Evolutionary conservation across 2,113 vertebrate species (phyloP).

Genomic region (Petrocephalus zakoni): DNA sequence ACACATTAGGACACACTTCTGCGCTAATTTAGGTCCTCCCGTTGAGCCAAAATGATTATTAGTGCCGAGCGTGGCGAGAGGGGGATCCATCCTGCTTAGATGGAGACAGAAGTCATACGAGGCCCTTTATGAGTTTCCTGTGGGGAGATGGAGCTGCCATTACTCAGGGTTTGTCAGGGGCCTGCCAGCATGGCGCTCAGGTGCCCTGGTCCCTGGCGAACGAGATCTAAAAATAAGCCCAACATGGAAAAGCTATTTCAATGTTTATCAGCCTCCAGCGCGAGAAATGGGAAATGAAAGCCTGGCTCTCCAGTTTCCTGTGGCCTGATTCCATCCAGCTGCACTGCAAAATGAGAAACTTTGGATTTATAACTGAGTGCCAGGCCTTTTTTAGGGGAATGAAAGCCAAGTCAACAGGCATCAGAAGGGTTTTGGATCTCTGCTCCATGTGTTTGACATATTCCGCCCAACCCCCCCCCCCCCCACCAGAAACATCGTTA

Average conservation of each 20-base stretch:
- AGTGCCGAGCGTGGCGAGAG: neutral
- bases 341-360: neutral
- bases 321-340: neutral
- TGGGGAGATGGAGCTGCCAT: slow-evolving; percentile 9
- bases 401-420: no score
- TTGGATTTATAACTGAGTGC: neutral
- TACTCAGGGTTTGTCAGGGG: slow-evolving; percentile 30
- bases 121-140: slow-evolving; percentile 23
- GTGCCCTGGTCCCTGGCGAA: slow-evolving; percentile 21
- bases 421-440: no score
- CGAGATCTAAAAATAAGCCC: slow-evolving; percentile 24
- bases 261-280: slow-evolving; percentile 19
- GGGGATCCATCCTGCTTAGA: slow-evolving; percentile 25
- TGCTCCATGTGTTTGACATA: neutral
- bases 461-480: no score
- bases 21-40: slow-evolving; percentile 12
- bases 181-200: slow-evolving; percentile 16
- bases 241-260: slow-evolving; percentile 12
- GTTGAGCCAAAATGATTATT: slow-evolving; percentile 29
- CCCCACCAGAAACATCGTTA: neutral
- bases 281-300: slow-evolving; percentile 20
- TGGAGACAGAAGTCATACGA: neutral
- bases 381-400: neutral
- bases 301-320: neutral
- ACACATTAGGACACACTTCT: neutral